phyloP scores from a whole-genome alignment of 2,797 vertebrate genomes.

The Sebastes matsubarae region DNA sequence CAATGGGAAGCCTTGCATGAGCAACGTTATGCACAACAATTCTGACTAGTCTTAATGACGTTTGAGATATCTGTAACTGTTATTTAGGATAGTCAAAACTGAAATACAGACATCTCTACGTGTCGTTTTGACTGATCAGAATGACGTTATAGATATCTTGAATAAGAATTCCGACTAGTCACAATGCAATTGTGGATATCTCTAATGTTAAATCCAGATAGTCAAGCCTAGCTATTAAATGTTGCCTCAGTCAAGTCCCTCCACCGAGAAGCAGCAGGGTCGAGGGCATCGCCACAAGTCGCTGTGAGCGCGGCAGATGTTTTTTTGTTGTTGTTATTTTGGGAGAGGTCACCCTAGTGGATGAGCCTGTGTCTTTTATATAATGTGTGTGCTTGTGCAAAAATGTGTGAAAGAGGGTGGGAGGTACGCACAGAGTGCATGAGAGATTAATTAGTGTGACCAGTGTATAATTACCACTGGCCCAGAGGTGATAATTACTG shows the following conservation, averaged over 20 bases:
- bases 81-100: no score
- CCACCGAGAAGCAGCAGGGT: slow-evolving; percentile 35
- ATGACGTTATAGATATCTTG: no score
- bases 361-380: slow-evolving; percentile 21
- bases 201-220: no score
- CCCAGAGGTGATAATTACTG: slow-evolving; percentile 60
- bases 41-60: no score
- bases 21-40: no score
- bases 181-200: no score
- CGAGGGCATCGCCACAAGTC: slow-evolving; percentile 27
- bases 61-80: no score
- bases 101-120: no score
- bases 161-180: no score
- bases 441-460: slow-evolving; percentile 72
- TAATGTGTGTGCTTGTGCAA: slow-evolving; percentile 22
- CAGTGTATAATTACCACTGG: slow-evolving; percentile 69
- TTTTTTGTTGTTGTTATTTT: slow-evolving; percentile 55
- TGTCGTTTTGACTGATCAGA: no score
- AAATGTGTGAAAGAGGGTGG: slow-evolving; percentile 44
- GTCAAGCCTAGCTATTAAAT: no score
- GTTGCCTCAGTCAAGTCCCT: slow-evolving; percentile 5
- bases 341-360: slow-evolving; percentile 37
- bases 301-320: slow-evolving; percentile 49
- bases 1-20: no score
- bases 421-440: slow-evolving; percentile 26